Evolutionary conservation across 2,888 invertebrate genomes (phyloP), one percentile per base, ranked within the genome.

Genomic region (Pachliopta kotzebuea): DNA sequence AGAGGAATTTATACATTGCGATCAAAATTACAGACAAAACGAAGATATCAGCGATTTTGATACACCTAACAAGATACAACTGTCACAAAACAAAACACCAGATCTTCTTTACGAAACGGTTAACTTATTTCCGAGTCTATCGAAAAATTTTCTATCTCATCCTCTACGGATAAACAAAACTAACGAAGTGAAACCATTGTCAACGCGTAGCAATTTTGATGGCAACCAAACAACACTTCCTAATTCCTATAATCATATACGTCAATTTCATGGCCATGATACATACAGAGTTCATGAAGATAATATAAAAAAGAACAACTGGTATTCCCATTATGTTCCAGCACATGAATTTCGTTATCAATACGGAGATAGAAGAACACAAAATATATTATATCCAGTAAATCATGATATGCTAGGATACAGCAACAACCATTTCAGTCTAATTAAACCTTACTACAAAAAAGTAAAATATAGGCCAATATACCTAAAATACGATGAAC

Each of bases 81-180:
- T 68, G n/a, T 50, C 53, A 9, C 56, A 17, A 58, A 56, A 60
- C 11, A 31, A 42, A 18, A 67, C 59, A 14, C 75, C 75, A n/a
- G 75, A 88, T 62, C 62, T 88, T 0, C 85, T 90, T 49, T 79
- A 83, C 49, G 90, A 90, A 76, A 87, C 85, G 1, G 71, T 73
- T 18, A 76, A 65, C 60, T 67, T 90, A 0, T 89, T 88, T 50
- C 76, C 81, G 2, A 73, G 82, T 69, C 73, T 85, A 61, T 71
- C 76, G 31, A 60, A 64, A 53, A 64, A 59, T 9, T 26, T 62
- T 8, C 24, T 55, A 21, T 37, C 49, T 23, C 45, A 24, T 2
- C 9, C 42, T 2, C 45, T 11, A 29, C 29, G 18, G 29, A 65
- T 21, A 8, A 60, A 26, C 14, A 23, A 26, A 52, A 6, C 11